Conservation (phyloP, 2,113 vertebrate species). For the Lagopus muta region DNA sequence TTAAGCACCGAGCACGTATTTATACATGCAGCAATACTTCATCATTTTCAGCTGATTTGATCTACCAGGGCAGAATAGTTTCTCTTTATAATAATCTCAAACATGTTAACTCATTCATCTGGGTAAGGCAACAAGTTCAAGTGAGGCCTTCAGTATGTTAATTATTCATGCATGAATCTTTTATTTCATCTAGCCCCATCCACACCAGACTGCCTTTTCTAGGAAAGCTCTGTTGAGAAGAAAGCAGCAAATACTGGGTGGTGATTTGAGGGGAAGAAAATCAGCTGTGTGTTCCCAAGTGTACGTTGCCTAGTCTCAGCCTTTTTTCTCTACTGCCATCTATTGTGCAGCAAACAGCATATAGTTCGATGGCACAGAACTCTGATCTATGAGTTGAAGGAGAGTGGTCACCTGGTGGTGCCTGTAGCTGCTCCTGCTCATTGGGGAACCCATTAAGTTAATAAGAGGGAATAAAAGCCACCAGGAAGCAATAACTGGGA, state of each 20-base stretch:
- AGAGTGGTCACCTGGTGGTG: not conserved
- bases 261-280: constrained; percentile 35
- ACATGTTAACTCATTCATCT: constrained; percentile 67
- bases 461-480: constrained; percentile 22
- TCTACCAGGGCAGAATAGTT: constrained; percentile 48
- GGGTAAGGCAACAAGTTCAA: constrained; percentile 65
- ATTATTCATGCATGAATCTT: constrained; percentile 74
- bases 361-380: constrained; percentile 25
- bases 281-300: constrained; percentile 59
- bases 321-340: constrained; percentile 76
- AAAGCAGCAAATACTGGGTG: constrained; percentile 60
- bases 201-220: constrained; percentile 68
- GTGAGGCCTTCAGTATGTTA: constrained; percentile 73
- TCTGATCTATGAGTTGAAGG: not conserved
- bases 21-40: constrained; percentile 33
- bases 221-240: constrained; percentile 64
- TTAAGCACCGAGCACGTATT: constrained; percentile 38
- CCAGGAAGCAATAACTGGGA: constrained; percentile 55
- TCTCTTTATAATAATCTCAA: constrained; percentile 60
- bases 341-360: constrained; percentile 71
- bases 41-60: constrained; percentile 45
- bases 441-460: constrained; percentile 42
- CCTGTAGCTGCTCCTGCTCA: constrained; percentile 11
- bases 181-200: constrained; percentile 63
- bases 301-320: constrained; percentile 62